Evolutionary conservation across 2,113 vertebrate species (phyloP).

Genomic region (Calonectris borealis): DNA sequence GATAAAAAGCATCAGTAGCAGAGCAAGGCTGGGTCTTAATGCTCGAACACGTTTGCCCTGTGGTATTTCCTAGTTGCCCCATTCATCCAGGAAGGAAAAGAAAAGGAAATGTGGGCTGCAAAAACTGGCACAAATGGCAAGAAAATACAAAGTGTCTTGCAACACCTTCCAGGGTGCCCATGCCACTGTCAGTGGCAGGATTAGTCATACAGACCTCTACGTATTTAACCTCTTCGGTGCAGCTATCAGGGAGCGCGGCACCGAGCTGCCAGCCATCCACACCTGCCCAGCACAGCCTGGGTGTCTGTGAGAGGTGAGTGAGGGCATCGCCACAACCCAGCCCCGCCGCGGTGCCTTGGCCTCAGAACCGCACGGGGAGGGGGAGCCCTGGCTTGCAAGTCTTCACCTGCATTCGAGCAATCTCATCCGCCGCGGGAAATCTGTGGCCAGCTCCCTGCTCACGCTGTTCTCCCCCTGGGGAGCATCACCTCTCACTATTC

Average conservation of each 20-base stretch:
- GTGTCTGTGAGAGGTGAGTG: not conserved
- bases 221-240: not conserved
- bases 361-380: not conserved
- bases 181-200: not conserved
- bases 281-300: not conserved
- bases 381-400: not conserved
- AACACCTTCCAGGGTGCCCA: not conserved
- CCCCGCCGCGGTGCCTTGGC: not conserved
- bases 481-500: rapidly evolving
- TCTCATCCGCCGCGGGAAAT: not conserved
- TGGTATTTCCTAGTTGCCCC: not conserved
- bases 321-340: not conserved
- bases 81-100: not conserved
- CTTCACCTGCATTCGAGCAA: not conserved
- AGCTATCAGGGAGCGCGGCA: not conserved
- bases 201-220: not conserved
- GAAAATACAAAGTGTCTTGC: not conserved
- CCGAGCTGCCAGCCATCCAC: not conserved
- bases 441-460: not conserved
- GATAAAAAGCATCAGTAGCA: constrained; percentile 41
- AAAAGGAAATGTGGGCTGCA: not conserved
- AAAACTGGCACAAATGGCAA: not conserved
- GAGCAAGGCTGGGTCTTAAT: not conserved
- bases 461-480: not conserved
- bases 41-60: rapidly evolving